These are phyloP conservation scores for Trichoplusia ni DNA, from an alignment of 1,140 invertebrate species.

Conservation along the genomic window DNA sequence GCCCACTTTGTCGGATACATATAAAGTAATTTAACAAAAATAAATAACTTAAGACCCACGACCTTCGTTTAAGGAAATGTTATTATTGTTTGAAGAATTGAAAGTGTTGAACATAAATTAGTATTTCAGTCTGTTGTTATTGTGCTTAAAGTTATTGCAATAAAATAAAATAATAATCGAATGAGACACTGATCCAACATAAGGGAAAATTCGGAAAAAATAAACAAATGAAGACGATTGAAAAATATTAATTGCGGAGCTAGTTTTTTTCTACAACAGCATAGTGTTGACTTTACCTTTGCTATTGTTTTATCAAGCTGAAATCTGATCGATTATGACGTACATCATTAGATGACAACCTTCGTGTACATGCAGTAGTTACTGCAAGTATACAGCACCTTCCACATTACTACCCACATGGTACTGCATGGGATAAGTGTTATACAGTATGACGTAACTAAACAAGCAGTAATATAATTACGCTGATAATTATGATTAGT, in stretches of 20 bases:
- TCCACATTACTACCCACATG: too few relatives aligned
- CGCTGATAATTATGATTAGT: conserved; percentile 17
- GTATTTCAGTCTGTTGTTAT: conserved; percentile 41
- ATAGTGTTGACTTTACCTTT: conserved; percentile 33
- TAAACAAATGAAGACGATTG: conserved; percentile 37
- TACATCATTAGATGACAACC: conserved; percentile 13
- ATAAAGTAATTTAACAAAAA: conserved; percentile 35
- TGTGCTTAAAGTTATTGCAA: conserved; percentile 39
- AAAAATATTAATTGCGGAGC: conserved; percentile 58
- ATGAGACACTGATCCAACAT: conserved; percentile 60
- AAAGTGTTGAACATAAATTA: conserved; percentile 44
- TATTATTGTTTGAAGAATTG: conserved; percentile 30
- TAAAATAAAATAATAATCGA: conserved; percentile 35
- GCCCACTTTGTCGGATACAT: conserved; percentile 36
- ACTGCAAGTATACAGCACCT: too few relatives aligned
- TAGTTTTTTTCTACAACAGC: conserved; percentile 80
- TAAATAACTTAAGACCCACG: conserved; percentile 55
- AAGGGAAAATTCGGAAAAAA: conserved; percentile 50
- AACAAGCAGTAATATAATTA: conserved; percentile 14
- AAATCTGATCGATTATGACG: conserved; percentile 21
- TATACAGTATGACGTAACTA: conserved; percentile 1
- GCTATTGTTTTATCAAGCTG: conserved; percentile 24
- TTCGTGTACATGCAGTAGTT: neutral
- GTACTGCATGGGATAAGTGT: neutral
- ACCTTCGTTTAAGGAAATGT: conserved; percentile 58